Conservation (phyloP, 2,113 vertebrate genomes). For the Fulica atra region DNA sequence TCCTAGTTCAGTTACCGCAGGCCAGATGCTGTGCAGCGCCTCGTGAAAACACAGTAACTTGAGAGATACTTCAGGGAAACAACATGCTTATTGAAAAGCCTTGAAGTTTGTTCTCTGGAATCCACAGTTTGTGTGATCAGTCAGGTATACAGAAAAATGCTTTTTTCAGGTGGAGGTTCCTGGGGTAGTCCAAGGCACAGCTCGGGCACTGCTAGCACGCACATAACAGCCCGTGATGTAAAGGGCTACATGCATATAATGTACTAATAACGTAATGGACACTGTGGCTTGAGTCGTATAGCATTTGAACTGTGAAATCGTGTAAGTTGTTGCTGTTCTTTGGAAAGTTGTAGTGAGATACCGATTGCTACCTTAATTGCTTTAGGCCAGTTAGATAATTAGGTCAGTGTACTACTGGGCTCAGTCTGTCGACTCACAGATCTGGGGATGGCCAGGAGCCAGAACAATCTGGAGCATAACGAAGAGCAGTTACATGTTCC, state of each 20-base stretch:
- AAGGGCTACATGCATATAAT: not conserved
- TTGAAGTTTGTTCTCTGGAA: not conserved
- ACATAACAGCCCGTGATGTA: not conserved
- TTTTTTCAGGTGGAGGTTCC: not conserved
- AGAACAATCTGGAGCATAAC: not conserved
- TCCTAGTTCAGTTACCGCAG: not conserved
- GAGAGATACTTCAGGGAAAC: not conserved
- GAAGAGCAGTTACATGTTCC: not conserved
- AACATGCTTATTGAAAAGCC: not conserved
- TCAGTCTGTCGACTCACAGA: not conserved
- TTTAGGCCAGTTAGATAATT: conserved; percentile 2
- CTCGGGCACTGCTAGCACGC: not conserved
- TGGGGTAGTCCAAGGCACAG: not conserved
- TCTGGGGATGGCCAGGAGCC: not conserved
- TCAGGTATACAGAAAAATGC: not conserved
- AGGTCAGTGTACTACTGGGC: not conserved
- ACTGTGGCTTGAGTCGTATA: not conserved
- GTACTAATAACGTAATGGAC: not conserved
- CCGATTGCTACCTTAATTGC: not conserved
- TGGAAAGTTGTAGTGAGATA: not conserved
- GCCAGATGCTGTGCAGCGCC: not conserved
- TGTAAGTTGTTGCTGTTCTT: not conserved
- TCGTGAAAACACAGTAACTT: not conserved
- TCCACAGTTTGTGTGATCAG: not conserved
- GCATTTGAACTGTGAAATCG: not conserved